Evolutionary conservation across 2,797 vertebrate genomes (phyloP), one percentile per base, ranked within the genome.

Genomic region (Xenops minutus): DNA sequence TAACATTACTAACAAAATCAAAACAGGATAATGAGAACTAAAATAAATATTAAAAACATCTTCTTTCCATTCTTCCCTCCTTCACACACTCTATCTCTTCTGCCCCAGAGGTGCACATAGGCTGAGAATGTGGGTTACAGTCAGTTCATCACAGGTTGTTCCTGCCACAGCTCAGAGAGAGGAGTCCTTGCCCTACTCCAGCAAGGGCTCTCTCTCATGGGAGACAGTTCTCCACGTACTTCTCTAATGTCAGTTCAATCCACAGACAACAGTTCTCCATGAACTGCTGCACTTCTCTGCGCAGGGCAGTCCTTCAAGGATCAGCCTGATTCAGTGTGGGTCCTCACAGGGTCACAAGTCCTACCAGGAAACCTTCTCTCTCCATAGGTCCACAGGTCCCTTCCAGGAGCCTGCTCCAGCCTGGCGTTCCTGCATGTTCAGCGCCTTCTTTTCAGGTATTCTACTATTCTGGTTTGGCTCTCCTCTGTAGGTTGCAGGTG

Each of bases 121-220:
- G 10, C n/a, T 9, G 16, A 21, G 26, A 48, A 36, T 23, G 22
- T 2, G 3, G 2, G 2, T 9, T 62, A 32, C 32, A 30, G 8
- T 27, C 30, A 6, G 12, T 29, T 68, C 32, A n/a, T 29, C n/a
- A 21, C 10, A 8, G 7, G 8, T 39, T 12, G 21, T 15, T 67
- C 30, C 39, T 46, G 12, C 12, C 3, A 6, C 18, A 41, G 9
- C 26, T 81, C 48, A 14, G 21, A 14, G 14, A 59, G 18, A 48
- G 18, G 21, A 36, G 9, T 16, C 6, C 21, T 46, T 81, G 4
- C 17, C 4, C 12, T 27, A 5, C 10, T 68, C 20, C 48, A 23
- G 0, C 2, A 14, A 16, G 21, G 9, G 8, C 6, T 48, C 8
- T 6, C 5, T 68, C 48, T 8, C 22, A 14, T 13, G 22, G 30